Evolutionary conservation across 2,797 vertebrate genomes (phyloP), one percentile per base, ranked within the genome.

Genomic region (Falco biarmicus): DNA sequence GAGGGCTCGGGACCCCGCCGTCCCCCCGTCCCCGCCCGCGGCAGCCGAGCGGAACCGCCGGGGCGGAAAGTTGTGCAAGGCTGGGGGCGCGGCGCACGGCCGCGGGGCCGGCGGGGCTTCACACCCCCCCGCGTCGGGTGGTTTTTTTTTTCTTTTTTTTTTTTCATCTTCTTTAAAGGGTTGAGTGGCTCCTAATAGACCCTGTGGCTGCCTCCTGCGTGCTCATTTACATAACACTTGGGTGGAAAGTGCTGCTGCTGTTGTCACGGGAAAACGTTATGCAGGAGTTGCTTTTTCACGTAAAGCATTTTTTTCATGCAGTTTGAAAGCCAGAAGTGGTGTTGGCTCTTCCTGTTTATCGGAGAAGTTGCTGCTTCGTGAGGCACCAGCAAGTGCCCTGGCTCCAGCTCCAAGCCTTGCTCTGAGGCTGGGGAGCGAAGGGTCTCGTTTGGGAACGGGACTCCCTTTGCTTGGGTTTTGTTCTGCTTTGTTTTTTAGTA

Each of bases 341-440:
- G 43, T 59, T 47, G 84, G 70, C 59, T 95, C 91, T 95, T 96
- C 91, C 89, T 95, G 84, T 95, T 95, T 87, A 9, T 79, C 9
- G 41, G 29, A 78, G 50, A 51, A 76, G 47, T 66, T 84, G 56
- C 39, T 39, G 19, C 47, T 91, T 88, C 61, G 8, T 50, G n/a
- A 50, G 63, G 26, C 17, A 12, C 9, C 10, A 43, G 34, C 69
- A 47, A 92, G 74, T 79, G 68, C 47, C 53, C 25, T 14, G 54
- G 24, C 43, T 51, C 15, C 70, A 3, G 1, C 22, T 59, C 12
- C 41, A 9, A 26, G 18, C 13, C 15, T 20, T 59, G 0, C 31
- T 63, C 19, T 5, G 47, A 17, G 83, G 26, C n/a, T 50, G 50
- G 54, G 39, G 29, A 81, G 7, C 0, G 6, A 8, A 29, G 32